Evolutionary conservation across 1,140 invertebrate species (phyloP).

Genomic region (Tetramorium alpestre): DNA sequence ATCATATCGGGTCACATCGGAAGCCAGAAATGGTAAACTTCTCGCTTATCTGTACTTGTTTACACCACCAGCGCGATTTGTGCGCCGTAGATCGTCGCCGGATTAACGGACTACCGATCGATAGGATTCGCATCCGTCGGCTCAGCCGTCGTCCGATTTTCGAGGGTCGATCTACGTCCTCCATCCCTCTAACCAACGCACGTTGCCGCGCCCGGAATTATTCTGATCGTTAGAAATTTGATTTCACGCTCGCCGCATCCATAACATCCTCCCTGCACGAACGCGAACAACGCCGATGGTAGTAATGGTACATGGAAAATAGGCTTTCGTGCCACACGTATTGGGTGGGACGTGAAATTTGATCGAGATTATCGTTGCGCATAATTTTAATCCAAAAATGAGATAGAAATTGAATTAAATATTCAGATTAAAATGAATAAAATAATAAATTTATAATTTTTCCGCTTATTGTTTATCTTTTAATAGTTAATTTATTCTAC

Average conservation of each 20-base stretch:
- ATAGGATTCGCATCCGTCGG: background rate
- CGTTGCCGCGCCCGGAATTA: constrained; percentile 46
- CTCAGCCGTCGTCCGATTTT: constrained; percentile 56
- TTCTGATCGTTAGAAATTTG: constrained; percentile 82
- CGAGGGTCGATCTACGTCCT: constrained; percentile 14
- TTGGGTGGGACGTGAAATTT: constrained; percentile 10
- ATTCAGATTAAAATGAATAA: background rate
- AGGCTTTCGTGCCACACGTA: background rate
- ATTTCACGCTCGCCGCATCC: constrained; percentile 81
- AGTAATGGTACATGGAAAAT: constrained; percentile 60
- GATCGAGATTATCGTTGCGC: background rate
- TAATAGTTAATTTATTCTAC: background rate
- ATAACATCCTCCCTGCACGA: constrained; percentile 75
- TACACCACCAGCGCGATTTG: constrained; percentile 49
- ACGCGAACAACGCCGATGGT: constrained; percentile 66
- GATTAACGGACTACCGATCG: constrained; percentile 51
- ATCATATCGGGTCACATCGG: background rate
- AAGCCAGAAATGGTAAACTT: constrained; percentile 49
- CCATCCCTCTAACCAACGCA: background rate
- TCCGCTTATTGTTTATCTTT: background rate
- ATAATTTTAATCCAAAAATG: constrained; percentile 9
- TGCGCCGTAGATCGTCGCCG: constrained; percentile 19
- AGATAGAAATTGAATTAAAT: background rate
- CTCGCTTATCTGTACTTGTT: constrained; percentile 43
- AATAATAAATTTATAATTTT: background rate